phyloP scores from a whole-genome alignment of 2,797 vertebrate genomes.

The Apogon hyalosoma region DNA sequence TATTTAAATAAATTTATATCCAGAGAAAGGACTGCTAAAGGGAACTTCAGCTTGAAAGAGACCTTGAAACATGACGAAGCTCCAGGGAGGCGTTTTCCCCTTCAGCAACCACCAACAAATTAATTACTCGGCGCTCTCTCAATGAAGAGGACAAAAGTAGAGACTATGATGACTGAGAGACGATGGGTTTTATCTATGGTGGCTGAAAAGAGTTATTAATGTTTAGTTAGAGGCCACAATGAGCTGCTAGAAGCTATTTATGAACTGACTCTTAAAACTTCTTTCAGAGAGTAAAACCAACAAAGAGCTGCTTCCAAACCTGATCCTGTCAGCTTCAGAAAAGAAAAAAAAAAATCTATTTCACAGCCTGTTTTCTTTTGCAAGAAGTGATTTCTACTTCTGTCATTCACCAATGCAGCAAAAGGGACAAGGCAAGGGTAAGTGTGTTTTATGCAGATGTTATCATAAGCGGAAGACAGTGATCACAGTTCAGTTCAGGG shows the following conservation, averaged over 20 bases:
- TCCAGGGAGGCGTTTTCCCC: conserved; percentile 41
- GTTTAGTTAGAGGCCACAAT: conserved; percentile 17
- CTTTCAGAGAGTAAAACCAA: not conserved
- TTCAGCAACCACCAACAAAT: conserved; percentile 59
- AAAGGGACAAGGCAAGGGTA: not conserved
- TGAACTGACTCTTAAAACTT: no score
- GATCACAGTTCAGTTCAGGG: no score
- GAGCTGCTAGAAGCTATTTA: conserved; percentile 30
- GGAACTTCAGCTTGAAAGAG: conserved; percentile 53
- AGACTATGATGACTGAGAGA: conserved; percentile 18
- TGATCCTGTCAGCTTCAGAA: not conserved
- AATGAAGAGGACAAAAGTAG: conserved; percentile 49
- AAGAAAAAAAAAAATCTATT: not conserved
- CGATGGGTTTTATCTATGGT: conserved; percentile 39
- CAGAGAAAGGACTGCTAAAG: conserved; percentile 21
- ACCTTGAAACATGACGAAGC: conserved; percentile 52
- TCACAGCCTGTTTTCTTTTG: not conserved
- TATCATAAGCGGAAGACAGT: no score
- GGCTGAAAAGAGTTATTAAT: conserved; percentile 40
- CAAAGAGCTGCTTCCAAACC: not conserved
- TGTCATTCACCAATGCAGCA: not conserved
- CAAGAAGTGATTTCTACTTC: not conserved
- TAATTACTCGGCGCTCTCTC: conserved; percentile 49
- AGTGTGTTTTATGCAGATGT: no score
- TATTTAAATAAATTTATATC: conserved; percentile 33